Conservation (phyloP, 2,888 invertebrate genomes). For the Bugula neritina region DNA sequence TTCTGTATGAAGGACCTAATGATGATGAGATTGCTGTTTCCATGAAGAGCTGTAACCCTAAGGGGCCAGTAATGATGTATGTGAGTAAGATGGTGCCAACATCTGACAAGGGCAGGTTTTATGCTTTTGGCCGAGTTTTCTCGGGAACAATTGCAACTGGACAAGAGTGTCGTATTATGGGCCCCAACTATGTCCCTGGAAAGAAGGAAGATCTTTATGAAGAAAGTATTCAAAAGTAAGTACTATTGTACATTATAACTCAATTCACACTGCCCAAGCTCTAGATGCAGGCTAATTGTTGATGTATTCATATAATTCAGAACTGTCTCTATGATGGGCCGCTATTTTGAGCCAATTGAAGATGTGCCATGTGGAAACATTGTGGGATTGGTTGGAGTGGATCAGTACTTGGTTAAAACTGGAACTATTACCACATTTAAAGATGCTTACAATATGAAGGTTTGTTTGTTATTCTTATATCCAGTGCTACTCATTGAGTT, state of each 20-base stretch:
- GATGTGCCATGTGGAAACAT: constrained; percentile 99
- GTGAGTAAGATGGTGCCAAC: constrained; percentile 99
- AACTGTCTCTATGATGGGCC: constrained; percentile 99
- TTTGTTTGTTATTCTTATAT: no score
- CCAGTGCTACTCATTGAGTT: no score
- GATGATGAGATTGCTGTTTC: constrained; percentile 84
- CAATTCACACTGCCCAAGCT: no score
- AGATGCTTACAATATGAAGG: constrained; percentile 95
- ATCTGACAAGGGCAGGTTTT: constrained; percentile 98
- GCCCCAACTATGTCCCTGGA: constrained; percentile 93
- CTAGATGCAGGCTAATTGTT: no score
- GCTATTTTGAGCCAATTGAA: constrained; percentile 98
- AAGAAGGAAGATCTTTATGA: constrained; percentile 99
- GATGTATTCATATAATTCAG: no score
- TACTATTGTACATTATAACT: no score
- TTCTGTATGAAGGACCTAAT: constrained; percentile 96
- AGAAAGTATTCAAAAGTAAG: constrained; percentile 87
- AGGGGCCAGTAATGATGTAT: constrained; percentile 99
- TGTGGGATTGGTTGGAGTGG: constrained; percentile 98
- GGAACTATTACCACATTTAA: constrained; percentile 98
- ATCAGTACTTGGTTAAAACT: constrained; percentile 98
- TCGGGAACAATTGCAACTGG: constrained; percentile 74
- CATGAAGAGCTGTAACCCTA: constrained; percentile 81
- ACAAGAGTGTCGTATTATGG: constrained; percentile 86
- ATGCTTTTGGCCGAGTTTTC: constrained; percentile 99